phyloP scores from a whole-genome alignment of 2,797 vertebrate genomes.

The Hapalemur alaotrensis region DNA sequence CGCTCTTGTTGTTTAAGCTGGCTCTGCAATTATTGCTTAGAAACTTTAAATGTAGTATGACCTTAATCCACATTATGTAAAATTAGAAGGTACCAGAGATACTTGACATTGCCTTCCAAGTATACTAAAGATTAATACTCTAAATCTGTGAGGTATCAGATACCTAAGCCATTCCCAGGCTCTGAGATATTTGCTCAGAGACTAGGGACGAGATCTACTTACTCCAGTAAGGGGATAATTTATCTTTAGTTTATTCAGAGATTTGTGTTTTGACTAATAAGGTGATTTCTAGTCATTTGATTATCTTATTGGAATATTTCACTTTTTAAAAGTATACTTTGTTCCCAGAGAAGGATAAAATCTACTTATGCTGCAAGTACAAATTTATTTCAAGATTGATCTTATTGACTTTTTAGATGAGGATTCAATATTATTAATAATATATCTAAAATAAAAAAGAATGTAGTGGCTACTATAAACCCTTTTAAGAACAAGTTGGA shows the following conservation, averaged over 20 bases:
- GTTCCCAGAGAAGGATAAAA: slow-evolving; percentile 10
- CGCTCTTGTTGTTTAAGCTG: neutral
- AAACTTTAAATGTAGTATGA: neutral
- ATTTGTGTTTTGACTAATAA: neutral
- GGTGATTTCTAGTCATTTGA: neutral
- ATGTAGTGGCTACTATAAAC: neutral
- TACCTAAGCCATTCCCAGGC: slow-evolving; percentile 77
- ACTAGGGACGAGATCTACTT: slow-evolving; percentile 70
- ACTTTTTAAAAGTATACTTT: slow-evolving; percentile 3
- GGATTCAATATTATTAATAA: slow-evolving; percentile 11
- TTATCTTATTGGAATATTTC: slow-evolving; percentile 19
- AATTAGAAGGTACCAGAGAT: slow-evolving; percentile 70
- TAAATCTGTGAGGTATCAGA: slow-evolving; percentile 74
- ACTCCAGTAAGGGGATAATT: neutral
- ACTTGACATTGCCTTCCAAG: slow-evolving; percentile 74
- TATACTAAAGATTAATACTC: neutral
- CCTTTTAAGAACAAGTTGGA: neutral
- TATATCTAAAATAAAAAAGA: slow-evolving; percentile 20
- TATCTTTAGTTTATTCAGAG: neutral
- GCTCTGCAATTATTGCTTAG: neutral
- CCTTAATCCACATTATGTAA: slow-evolving; percentile 52
- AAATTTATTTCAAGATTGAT: slow-evolving; percentile 40
- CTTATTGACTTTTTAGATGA: slow-evolving; percentile 25
- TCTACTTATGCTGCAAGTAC: neutral
- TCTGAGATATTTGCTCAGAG: slow-evolving; percentile 78